Percentiles rank a stretch among this genome's conserved stretches.
These are phyloP conservation scores for Archivesica marissinica DNA, from an alignment of 1,140 invertebrate species.

Conservation along the genomic window DNA sequence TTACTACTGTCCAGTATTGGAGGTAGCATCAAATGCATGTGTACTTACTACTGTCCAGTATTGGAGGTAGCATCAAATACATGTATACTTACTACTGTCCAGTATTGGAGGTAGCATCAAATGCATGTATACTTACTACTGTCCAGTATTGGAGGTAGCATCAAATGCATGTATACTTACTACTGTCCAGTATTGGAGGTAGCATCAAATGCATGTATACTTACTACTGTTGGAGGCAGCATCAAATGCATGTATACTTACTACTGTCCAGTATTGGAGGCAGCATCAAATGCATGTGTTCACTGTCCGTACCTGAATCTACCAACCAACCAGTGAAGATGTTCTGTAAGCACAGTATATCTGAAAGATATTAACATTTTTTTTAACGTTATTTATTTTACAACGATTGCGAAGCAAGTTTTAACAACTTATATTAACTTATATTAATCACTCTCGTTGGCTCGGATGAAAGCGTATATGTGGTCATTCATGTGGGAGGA, in stretches of 20 bases:
- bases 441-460: not conserved
- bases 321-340: constrained; percentile 80
- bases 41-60: too few species aligned
- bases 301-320: constrained; percentile 77
- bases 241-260: too few species aligned
- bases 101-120: too few species aligned
- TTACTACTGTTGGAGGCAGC: too few species aligned
- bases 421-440: not conserved
- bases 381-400: not conserved
- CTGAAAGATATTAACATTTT: constrained; percentile 63
- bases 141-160: constrained; percentile 65
- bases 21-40: too few species aligned
- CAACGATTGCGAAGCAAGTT: not conserved
- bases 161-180: constrained; percentile 78
- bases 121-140: constrained; percentile 65
- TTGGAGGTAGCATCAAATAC: too few species aligned
- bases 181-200: too few species aligned
- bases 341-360: constrained; percentile 73
- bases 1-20: too few species aligned
- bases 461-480: not conserved
- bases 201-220: too few species aligned
- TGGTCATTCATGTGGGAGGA: not conserved
- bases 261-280: constrained; percentile 65
- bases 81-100: too few species aligned
- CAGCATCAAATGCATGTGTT: constrained; percentile 78